Evolutionary conservation across 2,113 vertebrate species (phyloP).

Genomic region (Edolisoma coerulescens): DNA sequence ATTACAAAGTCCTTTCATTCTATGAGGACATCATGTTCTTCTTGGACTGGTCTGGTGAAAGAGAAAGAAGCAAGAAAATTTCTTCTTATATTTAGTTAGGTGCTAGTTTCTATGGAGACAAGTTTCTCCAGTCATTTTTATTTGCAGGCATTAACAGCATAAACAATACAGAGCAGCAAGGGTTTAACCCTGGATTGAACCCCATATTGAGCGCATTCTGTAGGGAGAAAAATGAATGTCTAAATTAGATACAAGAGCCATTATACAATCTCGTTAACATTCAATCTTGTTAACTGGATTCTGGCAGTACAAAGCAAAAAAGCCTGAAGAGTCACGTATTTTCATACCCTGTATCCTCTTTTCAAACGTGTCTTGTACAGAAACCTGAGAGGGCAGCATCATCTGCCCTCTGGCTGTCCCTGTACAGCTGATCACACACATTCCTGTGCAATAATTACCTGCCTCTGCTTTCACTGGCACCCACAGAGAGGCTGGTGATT

Average conservation of each 20-base stretch:
- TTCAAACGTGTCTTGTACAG: neutral
- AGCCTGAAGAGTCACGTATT: neutral
- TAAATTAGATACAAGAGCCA: conserved; percentile 32
- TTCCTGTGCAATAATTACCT: neutral
- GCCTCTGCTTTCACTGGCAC: neutral
- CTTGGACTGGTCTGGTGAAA: neutral
- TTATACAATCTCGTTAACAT: conserved; percentile 10
- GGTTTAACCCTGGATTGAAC: conserved; percentile 53
- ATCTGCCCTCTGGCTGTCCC: neutral
- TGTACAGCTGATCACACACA: neutral
- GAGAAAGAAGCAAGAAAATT: conserved; percentile 28
- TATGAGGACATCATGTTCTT: neutral
- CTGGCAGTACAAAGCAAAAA: neutral
- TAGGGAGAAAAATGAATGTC: conserved; percentile 29
- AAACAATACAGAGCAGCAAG: conserved; percentile 42
- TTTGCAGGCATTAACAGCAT: conserved; percentile 48
- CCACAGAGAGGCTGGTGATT: neutral
- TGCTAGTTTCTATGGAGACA: conserved; percentile 64
- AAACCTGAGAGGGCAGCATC: neutral
- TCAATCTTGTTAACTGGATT: conserved; percentile 11
- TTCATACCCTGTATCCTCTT: neutral
- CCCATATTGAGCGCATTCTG: neutral
- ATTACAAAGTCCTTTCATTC: neutral
- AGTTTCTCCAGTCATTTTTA: conserved; percentile 51
- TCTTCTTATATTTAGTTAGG: conserved; percentile 45